Percentiles rank a stretch among this genome's conserved stretches.
Conservation (phyloP, 1,140 invertebrate species). For the Drosophila navojoa region DNA sequence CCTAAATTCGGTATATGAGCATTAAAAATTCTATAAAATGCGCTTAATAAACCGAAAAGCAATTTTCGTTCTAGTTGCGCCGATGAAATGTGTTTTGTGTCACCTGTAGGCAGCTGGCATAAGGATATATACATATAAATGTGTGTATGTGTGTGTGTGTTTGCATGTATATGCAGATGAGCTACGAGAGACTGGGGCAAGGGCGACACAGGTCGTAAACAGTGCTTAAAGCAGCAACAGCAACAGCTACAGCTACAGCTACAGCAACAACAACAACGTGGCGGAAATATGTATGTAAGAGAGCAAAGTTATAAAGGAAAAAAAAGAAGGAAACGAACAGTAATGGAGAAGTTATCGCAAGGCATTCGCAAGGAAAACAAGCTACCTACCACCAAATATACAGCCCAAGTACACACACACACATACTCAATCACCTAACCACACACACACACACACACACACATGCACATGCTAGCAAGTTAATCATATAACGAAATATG, state of each 20-base stretch:
- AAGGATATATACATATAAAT: neutral
- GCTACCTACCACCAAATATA: neutral
- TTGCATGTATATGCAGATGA: constrained; percentile 17
- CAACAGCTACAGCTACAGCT: neutral
- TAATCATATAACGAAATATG: constrained; percentile 33
- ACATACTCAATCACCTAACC: neutral
- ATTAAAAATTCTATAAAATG: constrained; percentile 59
- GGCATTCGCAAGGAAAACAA: constrained; percentile 2
- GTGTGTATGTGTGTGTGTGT: neutral
- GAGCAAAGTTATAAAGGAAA: constrained; percentile 2
- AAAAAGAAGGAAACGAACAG: constrained; percentile 16
- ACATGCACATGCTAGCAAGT: constrained; percentile 19
- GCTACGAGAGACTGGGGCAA: neutral
- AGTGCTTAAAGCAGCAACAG: neutral
- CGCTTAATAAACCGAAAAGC: constrained; percentile 64
- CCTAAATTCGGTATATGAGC: constrained; percentile 26
- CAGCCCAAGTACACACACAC: constrained; percentile 1
- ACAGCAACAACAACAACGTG: neutral
- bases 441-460: neutral
- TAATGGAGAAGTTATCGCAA: constrained; percentile 5
- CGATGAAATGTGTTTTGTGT: constrained; percentile 8
- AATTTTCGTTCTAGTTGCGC: constrained; percentile 48
- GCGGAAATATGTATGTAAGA: no score
- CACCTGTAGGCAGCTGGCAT: neutral
- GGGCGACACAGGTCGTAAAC: constrained; percentile 10